Evolutionary conservation across 2,888 invertebrate species (phyloP).

Genomic region (Dryobota labecula): DNA sequence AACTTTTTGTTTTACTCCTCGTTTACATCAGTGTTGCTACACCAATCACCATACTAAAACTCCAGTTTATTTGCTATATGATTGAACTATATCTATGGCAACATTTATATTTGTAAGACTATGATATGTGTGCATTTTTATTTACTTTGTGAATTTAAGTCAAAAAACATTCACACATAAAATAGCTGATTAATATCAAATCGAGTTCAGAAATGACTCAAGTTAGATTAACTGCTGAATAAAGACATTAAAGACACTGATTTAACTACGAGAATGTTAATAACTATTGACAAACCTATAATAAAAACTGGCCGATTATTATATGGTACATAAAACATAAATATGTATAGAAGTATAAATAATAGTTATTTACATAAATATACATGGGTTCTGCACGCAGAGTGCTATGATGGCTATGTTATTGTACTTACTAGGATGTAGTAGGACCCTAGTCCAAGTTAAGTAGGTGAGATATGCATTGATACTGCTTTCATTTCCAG

Average conservation of each 20-base stretch:
- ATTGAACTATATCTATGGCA: conserved; percentile 38
- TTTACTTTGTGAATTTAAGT: conserved; percentile 8
- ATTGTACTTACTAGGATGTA: conserved; percentile 40
- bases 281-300: conserved; percentile 6
- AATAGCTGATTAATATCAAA: not conserved
- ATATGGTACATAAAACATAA: conserved; percentile 35
- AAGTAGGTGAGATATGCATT: conserved; percentile 17
- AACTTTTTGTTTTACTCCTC: not conserved
- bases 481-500: conserved; percentile 3
- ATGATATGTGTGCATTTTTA: conserved; percentile 14
- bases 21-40: not conserved
- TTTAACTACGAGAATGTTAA: not conserved
- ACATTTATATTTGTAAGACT: conserved; percentile 17
- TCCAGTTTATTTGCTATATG: conserved; percentile 10
- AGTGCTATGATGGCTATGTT: conserved; percentile 35
- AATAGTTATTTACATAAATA: conserved; percentile 66
- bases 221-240: not conserved
- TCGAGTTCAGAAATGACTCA: not conserved
- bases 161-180: not conserved
- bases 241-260: not conserved
- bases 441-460: not conserved
- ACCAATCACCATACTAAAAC: not conserved
- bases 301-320: conserved; percentile 46
- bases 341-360: conserved; percentile 56
- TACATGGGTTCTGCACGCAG: conserved; percentile 52